Conservation (phyloP, 35 echinoderm and acorn worm species). For the Heliocidaris tuberculata region DNA sequence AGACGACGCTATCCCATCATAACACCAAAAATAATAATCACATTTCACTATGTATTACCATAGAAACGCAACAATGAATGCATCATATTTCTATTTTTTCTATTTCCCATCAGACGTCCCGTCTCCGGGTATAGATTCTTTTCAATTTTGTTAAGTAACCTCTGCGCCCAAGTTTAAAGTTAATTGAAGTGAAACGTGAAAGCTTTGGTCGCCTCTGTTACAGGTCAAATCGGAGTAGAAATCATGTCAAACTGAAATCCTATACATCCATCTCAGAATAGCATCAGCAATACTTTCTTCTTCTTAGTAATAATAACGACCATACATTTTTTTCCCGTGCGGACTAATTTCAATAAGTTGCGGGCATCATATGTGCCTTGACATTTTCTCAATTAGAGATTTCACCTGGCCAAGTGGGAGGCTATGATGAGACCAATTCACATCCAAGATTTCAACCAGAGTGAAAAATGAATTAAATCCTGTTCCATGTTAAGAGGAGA, state of each 20-base stretch:
- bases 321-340: background rate
- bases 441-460: background rate
- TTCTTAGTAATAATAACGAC: background rate
- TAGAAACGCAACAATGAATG: background rate
- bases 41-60: background rate
- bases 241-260: constrained; percentile 31
- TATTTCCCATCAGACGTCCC: background rate
- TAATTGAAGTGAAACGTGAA: constrained; percentile 10
- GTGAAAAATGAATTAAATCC: too few species aligned
- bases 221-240: background rate
- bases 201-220: background rate
- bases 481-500: too few species aligned
- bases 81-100: constrained; percentile 3
- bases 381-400: constrained; percentile 18
- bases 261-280: background rate
- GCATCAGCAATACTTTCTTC: background rate
- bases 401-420: constrained; percentile 9
- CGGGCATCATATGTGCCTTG: constrained; percentile 8
- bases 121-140: background rate
- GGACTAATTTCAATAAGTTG: constrained; percentile 33
- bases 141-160: constrained; percentile 46
- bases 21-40: background rate
- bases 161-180: background rate
- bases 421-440: background rate
- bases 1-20: background rate